A percentile compares a stretch with the other conserved stretches of the same genome.
These are phyloP conservation scores for Elephantulus edwardii DNA, from an alignment of 2,113 vertebrate genomes.

Conservation along the genomic window DNA sequence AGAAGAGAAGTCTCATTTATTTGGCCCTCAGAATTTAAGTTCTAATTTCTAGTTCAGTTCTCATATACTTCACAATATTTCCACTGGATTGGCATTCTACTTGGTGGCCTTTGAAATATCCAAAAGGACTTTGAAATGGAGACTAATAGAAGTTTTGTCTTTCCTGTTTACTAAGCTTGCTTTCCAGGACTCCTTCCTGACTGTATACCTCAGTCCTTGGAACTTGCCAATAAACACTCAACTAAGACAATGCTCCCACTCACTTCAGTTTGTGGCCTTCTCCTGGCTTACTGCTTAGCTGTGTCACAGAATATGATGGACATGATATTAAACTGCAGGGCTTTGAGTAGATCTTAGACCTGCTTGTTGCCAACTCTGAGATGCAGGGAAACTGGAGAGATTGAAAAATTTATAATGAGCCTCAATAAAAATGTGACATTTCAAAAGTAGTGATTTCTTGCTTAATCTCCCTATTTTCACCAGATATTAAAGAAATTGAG, in stretches of 20 bases:
- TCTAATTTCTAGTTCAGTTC: neutral
- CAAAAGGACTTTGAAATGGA: neutral
- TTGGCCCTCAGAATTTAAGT: neutral
- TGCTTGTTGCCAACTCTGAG: neutral
- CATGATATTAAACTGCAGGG: neutral
- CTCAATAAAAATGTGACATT: conserved; percentile 11
- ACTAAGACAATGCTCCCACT: conserved; percentile 22
- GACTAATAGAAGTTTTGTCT: neutral
- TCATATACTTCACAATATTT: neutral
- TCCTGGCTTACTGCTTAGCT: neutral
- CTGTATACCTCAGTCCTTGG: neutral
- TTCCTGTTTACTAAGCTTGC: conserved; percentile 33
- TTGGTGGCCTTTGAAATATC: neutral
- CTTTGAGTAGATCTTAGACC: neutral
- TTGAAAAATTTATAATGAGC: conserved; percentile 34
- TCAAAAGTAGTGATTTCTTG: neutral
- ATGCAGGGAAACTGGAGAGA: neutral
- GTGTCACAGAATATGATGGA: neutral
- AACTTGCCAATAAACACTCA: neutral
- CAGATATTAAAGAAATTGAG: neutral
- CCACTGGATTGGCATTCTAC: neutral
- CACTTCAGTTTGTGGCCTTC: neutral
- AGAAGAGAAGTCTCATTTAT: neutral
- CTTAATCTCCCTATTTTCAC: neutral
- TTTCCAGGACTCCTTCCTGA: conserved; percentile 54